These are phyloP conservation scores for Dasyprocta punctata DNA, from an alignment of 2,113 vertebrate species.

Conservation along the genomic window DNA sequence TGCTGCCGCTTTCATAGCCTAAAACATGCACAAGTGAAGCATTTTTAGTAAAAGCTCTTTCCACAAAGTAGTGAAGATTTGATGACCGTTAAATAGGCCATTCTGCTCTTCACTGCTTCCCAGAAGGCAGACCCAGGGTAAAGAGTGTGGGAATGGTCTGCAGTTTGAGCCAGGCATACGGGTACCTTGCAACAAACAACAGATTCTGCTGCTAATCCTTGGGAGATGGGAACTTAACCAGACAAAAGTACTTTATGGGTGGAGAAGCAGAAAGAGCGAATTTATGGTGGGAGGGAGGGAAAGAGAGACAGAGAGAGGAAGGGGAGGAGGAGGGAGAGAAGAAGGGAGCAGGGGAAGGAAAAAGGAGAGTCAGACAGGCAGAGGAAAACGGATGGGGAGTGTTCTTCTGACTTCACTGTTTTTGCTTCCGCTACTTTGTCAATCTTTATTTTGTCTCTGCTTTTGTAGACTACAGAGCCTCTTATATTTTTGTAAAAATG, in stretches of 20 bases:
- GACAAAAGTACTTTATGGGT: neutral
- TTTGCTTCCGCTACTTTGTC: neutral
- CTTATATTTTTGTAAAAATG: neutral
- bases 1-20: neutral
- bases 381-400: neutral
- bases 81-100: neutral
- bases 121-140: neutral
- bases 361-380: neutral
- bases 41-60: conserved; percentile 20
- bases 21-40: neutral
- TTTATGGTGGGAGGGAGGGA: neutral
- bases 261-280: conserved; percentile 24
- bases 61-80: neutral
- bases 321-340: neutral
- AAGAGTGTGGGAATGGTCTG: neutral
- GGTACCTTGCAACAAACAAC: neutral
- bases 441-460: conserved; percentile 11
- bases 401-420: neutral
- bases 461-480: neutral
- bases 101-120: neutral
- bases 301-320: neutral
- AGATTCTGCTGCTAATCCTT: neutral
- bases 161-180: neutral
- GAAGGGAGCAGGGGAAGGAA: too few species aligned
- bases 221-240: neutral